Base-by-base conservation (phyloP, 2,888 invertebrate species). In the Arge pagana region DNA sequence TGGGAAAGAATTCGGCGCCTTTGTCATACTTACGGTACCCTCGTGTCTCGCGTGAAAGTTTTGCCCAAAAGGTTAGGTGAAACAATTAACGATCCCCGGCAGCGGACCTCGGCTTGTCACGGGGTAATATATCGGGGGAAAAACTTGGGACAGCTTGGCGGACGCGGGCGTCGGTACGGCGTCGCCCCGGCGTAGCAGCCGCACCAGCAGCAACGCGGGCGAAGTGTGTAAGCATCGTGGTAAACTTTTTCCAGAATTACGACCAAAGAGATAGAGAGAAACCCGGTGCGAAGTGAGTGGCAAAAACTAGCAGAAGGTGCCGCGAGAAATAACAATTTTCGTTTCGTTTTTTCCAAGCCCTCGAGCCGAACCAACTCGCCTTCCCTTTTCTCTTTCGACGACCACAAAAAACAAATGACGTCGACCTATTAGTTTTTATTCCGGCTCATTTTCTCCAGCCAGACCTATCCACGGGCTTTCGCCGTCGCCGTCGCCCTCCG, bases 21-120 rank as follows among this genome's bases (percentile, higher is more conserved):
- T 23, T 23, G 28, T 13, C 33, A 31, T 21, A 35, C 33, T 45
- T 45, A 33, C 13, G 15, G 7, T 28, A 23, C 45, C 24, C 26
- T 15, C 16, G 21, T 11, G 7, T 8, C 1, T n/a, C 33, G 10
- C 23, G n/a, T n/a, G 33, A 33, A 31, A 45, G 33, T 45, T 45
- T 45, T 23, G 23, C 45, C 35, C 45, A 45, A 45, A n/a, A 45
- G 45, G 45, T 45, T 45, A 26, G 49, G 52, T 43, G 56, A 56
- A 58, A 58, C 58, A 58, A 58, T 58, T 58, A 58, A 56, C 58
- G 52, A 50, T 45, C 42, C 53, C 56, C 56, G 30, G 54, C 6
- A n/a, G 7, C 43, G 19, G 3, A 3, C n/a, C 26, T 6, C 11
- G 33, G 6, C 50, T 43, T 50, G 52, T 55, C 53, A n/a, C 48